Base-by-base conservation (phyloP, 2,888 invertebrate genomes). In the Druceiella hillmani region DNA sequence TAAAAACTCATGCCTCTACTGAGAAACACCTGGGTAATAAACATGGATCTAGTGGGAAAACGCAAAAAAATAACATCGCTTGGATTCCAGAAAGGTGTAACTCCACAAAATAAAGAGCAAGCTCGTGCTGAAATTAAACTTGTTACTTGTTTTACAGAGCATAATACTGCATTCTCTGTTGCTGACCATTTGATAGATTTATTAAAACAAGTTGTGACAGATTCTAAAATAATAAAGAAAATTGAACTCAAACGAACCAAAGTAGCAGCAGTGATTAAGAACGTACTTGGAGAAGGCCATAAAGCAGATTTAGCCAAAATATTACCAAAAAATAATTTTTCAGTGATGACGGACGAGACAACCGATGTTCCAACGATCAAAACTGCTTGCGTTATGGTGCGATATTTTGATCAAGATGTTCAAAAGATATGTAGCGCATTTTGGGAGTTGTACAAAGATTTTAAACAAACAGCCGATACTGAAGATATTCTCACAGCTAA, bases 321-420 rank as follows among this genome's bases (percentile, higher is more conserved):
- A 46, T 33, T 47, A 50, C 37, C 47, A 48, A 41, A 31, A 15
- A 25, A 12, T 28, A 17, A 44, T 46, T 47, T 56, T 52, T 45
- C 48, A 44, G 10, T n/a, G n/a, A 17, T 55, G 24, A 48, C 47
- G 17, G 52, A 55, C 33, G 52, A 55, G 42, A 49, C 52, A 2
- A 55, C 52, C 16, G 55, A 54, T 34, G 46, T 53, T 36, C 40
- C 46, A 14, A 44, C 50, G 7, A 34, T 44, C 11, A 54, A 55
- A 46, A 49, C 48, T 16, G 33, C 49, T 37, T 50, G 50, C 34
- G 43, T 52, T 22, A 44, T 46, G 32, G 51, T 54, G 16, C 38
- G 51, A 28, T 51, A 40, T 44, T 50, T 47, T 49, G 40, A 48
- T 37, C n/a, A 41, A 28, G 39, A 41, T 13, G 38, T 41, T 40